These are phyloP conservation scores for Trematomus loennbergii DNA, from an alignment of 2,113 vertebrate species.

Conservation along the genomic window DNA sequence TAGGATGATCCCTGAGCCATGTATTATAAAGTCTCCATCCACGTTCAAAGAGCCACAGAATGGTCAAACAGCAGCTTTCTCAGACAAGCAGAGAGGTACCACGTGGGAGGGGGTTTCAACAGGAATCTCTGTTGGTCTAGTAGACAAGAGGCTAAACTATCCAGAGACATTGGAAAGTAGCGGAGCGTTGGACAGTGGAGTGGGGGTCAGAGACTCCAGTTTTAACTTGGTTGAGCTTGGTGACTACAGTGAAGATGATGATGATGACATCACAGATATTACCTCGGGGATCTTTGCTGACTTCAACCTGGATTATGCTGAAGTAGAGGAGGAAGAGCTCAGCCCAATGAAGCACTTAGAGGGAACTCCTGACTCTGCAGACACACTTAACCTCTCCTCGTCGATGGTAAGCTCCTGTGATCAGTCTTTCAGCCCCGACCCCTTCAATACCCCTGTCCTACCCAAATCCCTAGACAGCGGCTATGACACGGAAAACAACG, in stretches of 20 bases:
- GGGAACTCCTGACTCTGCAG: constrained; percentile 83
- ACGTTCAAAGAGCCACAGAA: constrained; percentile 55
- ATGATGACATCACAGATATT: constrained; percentile 83
- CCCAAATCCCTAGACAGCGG: constrained; percentile 94
- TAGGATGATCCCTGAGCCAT: constrained; percentile 63
- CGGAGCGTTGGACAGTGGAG: constrained; percentile 33
- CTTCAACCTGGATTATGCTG: constrained; percentile 83
- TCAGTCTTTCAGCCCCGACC: constrained; percentile 84
- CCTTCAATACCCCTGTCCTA: constrained; percentile 81
- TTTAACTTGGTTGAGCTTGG: constrained; percentile 79
- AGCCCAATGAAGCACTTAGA: constrained; percentile 86
- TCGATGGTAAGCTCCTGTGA: constrained; percentile 85
- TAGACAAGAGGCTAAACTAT: constrained; percentile 63
- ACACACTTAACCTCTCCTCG: constrained; percentile 86
- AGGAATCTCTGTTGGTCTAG: constrained; percentile 38
- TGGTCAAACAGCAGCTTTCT: constrained; percentile 35
- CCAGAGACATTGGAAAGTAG: constrained; percentile 62
- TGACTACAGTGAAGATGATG: constrained; percentile 83
- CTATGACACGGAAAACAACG: constrained; percentile 97
- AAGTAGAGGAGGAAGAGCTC: constrained; percentile 76
- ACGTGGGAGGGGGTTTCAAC: constrained; percentile 62
- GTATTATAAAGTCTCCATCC: constrained; percentile 56
- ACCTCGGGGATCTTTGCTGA: constrained; percentile 87
- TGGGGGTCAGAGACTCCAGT: constrained; percentile 79
- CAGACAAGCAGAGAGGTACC: constrained; percentile 55